Evolutionary conservation across 2,113 vertebrate genomes (phyloP).

Genomic region (Siphamia tubifer): DNA sequence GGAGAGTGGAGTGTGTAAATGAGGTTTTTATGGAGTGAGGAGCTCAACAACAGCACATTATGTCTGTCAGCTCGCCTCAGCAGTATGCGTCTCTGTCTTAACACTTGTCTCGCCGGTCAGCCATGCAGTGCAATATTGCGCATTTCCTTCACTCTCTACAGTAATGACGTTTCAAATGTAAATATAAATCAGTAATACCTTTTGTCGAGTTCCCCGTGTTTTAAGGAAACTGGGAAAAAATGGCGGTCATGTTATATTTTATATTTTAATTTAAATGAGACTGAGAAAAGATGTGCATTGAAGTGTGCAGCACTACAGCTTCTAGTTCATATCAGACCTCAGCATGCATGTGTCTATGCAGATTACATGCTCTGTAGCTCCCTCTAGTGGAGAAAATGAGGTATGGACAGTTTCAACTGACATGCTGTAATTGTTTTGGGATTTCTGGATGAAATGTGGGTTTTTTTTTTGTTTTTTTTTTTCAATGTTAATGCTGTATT

Average conservation of each 20-base stretch:
- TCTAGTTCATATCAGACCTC: background rate
- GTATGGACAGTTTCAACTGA: too few relatives aligned
- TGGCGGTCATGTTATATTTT: background rate
- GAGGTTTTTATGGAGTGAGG: slow-evolving; percentile 58
- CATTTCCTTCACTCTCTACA: background rate
- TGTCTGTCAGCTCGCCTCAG: slow-evolving; percentile 9
- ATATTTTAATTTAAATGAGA: background rate
- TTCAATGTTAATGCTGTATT: too few relatives aligned
- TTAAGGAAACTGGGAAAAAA: too few relatives aligned
- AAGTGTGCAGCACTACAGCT: background rate
- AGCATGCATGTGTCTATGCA: background rate
- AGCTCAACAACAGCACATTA: slow-evolving; percentile 38
- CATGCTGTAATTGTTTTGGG: too few relatives aligned
- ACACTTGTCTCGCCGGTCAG: background rate
- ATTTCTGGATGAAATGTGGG: too few relatives aligned
- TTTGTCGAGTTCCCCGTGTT: too few relatives aligned
- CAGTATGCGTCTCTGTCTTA: background rate
- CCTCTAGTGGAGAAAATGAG: slow-evolving; percentile 22
- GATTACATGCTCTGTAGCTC: background rate
- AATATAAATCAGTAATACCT: too few relatives aligned
- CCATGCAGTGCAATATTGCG: too few relatives aligned
- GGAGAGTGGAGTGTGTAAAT: slow-evolving; percentile 53
- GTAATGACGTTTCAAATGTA: too few relatives aligned
- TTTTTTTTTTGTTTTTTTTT: too few relatives aligned
- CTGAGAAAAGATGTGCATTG: slow-evolving; percentile 15